A percentile compares a stretch with the other conserved stretches of the same genome.
These are phyloP conservation scores for Scomber colias DNA, from an alignment of 2,113 vertebrate species.

Conservation along the genomic window DNA sequence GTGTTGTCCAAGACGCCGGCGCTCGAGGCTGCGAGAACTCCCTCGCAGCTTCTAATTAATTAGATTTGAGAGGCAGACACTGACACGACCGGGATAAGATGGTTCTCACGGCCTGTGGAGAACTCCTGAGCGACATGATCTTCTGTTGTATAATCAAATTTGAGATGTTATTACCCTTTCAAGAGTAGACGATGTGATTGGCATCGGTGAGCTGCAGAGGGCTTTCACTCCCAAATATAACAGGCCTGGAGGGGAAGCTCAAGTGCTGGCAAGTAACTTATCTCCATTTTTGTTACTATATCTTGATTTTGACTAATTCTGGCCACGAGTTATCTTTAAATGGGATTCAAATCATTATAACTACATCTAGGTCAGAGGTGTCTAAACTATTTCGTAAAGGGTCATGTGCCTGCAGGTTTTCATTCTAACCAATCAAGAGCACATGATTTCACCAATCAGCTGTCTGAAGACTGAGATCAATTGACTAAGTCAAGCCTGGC, in stretches of 20 bases:
- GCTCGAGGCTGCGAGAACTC: constrained; percentile 10
- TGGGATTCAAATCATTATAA: not conserved
- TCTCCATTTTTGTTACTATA: not conserved
- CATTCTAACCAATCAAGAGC: no score
- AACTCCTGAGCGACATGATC: constrained; percentile 27
- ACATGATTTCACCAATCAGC: no score
- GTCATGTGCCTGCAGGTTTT: no score
- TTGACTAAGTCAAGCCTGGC: no score
- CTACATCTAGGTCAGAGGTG: not conserved
- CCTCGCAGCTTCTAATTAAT: constrained; percentile 52
- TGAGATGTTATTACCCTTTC: constrained; percentile 23
- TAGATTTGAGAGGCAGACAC: constrained; percentile 57
- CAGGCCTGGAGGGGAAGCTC: not conserved
- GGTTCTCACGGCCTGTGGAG: constrained; percentile 62
- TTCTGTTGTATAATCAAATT: constrained; percentile 50
- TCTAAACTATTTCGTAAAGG: no score
- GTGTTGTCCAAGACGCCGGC: constrained; percentile 9
- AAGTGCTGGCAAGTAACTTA: not conserved
- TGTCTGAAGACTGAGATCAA: no score
- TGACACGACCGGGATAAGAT: constrained; percentile 9
- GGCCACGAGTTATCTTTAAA: not conserved
- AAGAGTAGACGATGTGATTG: constrained; percentile 15
- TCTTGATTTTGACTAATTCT: not conserved
- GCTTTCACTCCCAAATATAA: constrained; percentile 10
- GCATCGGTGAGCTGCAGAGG: not conserved